Percentiles rank a stretch among this genome's conserved stretches.
Conservation (phyloP, 2,113 vertebrate genomes). For the Gorsachius goisagi region DNA sequence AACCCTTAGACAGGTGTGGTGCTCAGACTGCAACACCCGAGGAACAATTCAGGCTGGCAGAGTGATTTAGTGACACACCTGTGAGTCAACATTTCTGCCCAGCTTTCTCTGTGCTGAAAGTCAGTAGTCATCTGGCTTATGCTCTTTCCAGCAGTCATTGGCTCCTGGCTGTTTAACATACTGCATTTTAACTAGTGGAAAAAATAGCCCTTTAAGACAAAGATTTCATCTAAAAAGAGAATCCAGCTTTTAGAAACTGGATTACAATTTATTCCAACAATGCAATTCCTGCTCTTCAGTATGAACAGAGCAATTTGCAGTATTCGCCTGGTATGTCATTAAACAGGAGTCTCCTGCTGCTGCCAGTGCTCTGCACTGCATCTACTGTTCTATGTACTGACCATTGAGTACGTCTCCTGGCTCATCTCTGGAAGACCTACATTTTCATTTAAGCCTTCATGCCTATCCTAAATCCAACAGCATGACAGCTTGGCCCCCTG, state of each 20-base stretch:
- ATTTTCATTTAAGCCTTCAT: background rate
- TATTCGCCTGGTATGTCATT: background rate
- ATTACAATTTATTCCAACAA: background rate
- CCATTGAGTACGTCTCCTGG: background rate
- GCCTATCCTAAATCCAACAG: background rate
- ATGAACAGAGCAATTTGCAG: background rate
- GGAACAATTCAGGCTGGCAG: slow-evolving; percentile 42
- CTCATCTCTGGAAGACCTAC: background rate
- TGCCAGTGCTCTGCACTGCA: background rate
- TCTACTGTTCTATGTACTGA: background rate
- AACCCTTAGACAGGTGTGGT: slow-evolving; percentile 57
- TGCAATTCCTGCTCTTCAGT: background rate
- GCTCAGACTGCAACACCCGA: slow-evolving; percentile 35
- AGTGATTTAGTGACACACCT: slow-evolving; percentile 51
- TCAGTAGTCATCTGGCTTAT: background rate
- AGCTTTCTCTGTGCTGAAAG: background rate
- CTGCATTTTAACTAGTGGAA: background rate
- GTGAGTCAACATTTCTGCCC: slow-evolving; percentile 57
- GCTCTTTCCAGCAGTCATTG: slow-evolving; percentile 9
- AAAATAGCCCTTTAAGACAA: slow-evolving; percentile 28
- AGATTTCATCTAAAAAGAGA: background rate
- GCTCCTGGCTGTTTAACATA: slow-evolving; percentile 24
- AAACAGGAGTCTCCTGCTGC: background rate
- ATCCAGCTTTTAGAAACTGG: background rate
- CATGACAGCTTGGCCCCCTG: background rate